A percentile compares a stretch with the other conserved stretches of the same genome.
These are phyloP conservation scores for Aspidiotus destructor DNA, from an alignment of 2,888 invertebrate genomes.

Conservation along the genomic window DNA sequence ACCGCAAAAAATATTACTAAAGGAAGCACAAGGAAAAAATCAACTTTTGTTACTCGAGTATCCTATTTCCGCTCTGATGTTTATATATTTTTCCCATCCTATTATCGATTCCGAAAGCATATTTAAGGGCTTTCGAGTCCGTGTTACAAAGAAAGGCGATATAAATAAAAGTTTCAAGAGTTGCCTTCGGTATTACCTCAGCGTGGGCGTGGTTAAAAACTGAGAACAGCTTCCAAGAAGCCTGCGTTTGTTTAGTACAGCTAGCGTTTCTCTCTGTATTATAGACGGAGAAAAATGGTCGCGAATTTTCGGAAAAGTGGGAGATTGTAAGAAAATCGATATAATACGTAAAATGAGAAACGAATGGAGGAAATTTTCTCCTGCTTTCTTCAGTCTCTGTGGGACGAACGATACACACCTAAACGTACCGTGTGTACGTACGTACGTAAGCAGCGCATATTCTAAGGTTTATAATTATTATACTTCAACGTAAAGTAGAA, in stretches of 20 bases:
- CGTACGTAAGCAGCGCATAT: conserved; percentile 9
- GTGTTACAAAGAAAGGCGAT: not conserved
- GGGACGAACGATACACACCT: not conserved
- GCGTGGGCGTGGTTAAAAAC: not conserved
- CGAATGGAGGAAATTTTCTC: conserved; percentile 30
- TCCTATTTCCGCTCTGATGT: no score
- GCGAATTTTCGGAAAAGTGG: conserved; percentile 19
- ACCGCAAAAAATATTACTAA: no score
- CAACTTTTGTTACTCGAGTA: no score
- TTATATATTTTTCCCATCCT: no score
- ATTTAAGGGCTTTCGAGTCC: no score
- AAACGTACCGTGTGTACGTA: not conserved
- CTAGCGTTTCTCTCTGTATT: no score
- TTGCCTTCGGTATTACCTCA: conserved; percentile 2
- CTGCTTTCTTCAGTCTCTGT: conserved; percentile 2
- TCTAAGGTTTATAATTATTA: not conserved
- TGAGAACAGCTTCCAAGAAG: not conserved
- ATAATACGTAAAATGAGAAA: conserved; percentile 22
- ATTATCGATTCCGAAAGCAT: no score
- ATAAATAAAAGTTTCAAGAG: not conserved
- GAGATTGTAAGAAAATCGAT: conserved; percentile 28
- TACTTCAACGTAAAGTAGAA: no score
- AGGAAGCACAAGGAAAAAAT: no score
- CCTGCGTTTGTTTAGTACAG: conserved; percentile 4
- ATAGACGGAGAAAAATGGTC: conserved; percentile 20